These are phyloP conservation scores for Helicolenus hilgendorfi DNA, from an alignment of 2,797 vertebrate species.

Conservation along the genomic window DNA sequence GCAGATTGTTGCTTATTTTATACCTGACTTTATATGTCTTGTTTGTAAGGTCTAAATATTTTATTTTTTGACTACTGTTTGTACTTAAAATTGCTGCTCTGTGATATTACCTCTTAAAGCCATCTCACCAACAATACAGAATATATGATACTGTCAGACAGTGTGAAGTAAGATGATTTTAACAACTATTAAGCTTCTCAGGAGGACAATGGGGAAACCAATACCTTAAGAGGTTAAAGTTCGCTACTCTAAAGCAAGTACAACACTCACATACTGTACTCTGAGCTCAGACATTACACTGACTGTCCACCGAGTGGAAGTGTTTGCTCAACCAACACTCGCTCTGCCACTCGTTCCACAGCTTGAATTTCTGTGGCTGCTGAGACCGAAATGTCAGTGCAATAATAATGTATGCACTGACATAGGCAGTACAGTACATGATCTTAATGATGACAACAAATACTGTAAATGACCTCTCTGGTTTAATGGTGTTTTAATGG, in stretches of 20 bases:
- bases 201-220: neutral
- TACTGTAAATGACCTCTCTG: neutral
- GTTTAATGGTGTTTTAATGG: neutral
- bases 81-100: neutral
- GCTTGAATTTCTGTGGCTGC: neutral
- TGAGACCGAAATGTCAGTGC: neutral
- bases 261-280: too few species aligned
- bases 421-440: neutral
- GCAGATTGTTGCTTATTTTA: neutral
- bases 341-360: neutral
- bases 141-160: neutral
- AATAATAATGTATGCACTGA: neutral
- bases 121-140: neutral
- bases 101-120: neutral
- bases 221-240: neutral
- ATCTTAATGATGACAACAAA: neutral
- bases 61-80: too few species aligned
- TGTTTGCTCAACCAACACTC: slow-evolving; percentile 13
- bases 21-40: neutral
- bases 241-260: neutral
- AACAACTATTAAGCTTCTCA: neutral
- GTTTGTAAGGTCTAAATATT: neutral
- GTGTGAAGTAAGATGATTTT: neutral
- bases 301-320: slow-evolving; percentile 47
- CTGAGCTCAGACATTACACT: neutral